phyloP scores from a whole-genome alignment of 2,113 vertebrate genomes.

The Sarotherodon lohbergeri region DNA sequence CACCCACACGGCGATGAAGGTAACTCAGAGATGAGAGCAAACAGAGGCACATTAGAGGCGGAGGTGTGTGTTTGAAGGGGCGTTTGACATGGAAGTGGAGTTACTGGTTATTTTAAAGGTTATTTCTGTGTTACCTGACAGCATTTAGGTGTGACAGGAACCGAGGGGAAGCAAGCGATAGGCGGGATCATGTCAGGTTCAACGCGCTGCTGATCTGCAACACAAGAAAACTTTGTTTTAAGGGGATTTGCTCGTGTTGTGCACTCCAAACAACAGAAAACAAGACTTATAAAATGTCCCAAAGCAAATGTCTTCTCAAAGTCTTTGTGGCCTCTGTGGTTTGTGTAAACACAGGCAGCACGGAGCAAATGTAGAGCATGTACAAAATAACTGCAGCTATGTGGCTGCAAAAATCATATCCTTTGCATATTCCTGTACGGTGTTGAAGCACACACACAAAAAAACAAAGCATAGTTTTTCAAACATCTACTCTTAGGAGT shows the following conservation, averaged over 20 bases:
- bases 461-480: neutral
- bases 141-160: neutral
- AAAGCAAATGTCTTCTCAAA: neutral
- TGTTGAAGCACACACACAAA: neutral
- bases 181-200: neutral
- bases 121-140: neutral
- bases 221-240: neutral
- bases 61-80: neutral
- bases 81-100: neutral
- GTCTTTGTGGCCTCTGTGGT: neutral
- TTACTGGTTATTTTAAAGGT: neutral
- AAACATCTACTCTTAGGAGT: neutral
- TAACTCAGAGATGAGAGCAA: slow-evolving; percentile 54
- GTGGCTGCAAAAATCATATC: neutral
- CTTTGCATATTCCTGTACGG: neutral
- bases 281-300: neutral
- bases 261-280: neutral
- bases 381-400: neutral
- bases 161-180: neutral
- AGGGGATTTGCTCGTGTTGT: neutral
- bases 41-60: slow-evolving; percentile 41
- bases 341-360: neutral
- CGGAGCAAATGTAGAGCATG: neutral
- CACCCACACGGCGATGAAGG: slow-evolving; percentile 32
- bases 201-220: neutral